Conservation (phyloP, 2,113 vertebrate species). For the Channa argus region DNA sequence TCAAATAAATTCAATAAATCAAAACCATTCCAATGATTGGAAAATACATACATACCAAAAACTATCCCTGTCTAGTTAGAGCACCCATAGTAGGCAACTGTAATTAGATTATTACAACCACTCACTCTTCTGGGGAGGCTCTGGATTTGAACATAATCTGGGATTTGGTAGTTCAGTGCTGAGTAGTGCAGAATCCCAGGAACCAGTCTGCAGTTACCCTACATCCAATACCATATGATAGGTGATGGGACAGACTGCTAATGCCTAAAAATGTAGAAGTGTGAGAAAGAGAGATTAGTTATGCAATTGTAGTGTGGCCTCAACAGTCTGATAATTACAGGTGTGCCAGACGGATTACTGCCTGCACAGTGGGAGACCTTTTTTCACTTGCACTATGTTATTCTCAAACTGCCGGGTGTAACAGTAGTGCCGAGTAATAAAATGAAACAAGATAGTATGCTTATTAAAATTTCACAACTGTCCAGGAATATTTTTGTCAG, state of each 20-base stretch:
- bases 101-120: slow-evolving; percentile 75
- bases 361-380: background rate
- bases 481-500: background rate
- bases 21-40: background rate
- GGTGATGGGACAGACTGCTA: background rate
- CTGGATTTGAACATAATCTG: slow-evolving; percentile 79
- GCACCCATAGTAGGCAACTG: slow-evolving; percentile 16
- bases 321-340: slow-evolving; percentile 30
- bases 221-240: slow-evolving; percentile 2
- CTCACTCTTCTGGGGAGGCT: slow-evolving; percentile 69
- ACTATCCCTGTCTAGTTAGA: slow-evolving; percentile 8
- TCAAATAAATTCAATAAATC: background rate
- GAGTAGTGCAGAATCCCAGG: slow-evolving; percentile 78
- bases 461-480: slow-evolving; percentile 5
- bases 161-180: slow-evolving; percentile 81
- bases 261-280: background rate
- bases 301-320: slow-evolving; percentile 33
- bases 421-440: no score
- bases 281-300: slow-evolving; percentile 33
- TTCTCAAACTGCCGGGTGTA: background rate
- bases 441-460: background rate
- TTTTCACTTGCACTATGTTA: slow-evolving; percentile 3
- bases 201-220: slow-evolving; percentile 53
- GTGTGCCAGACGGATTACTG: slow-evolving; percentile 22
- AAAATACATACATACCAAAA: background rate